Evolutionary conservation across 2,797 vertebrate genomes (phyloP).

Genomic region (Pseudopleuronectes americanus): DNA sequence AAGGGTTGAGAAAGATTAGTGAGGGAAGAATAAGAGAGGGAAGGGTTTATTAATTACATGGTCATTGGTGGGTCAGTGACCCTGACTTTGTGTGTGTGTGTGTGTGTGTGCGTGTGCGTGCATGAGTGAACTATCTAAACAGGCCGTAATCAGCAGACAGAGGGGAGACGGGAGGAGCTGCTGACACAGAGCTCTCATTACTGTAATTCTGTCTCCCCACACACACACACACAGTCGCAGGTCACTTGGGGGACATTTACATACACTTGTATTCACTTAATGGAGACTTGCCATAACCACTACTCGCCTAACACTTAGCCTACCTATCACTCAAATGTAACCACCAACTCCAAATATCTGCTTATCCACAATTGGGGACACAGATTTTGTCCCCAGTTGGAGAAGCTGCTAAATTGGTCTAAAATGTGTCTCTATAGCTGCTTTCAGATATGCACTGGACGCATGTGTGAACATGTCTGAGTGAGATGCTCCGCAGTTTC

Average conservation of each 20-base stretch:
- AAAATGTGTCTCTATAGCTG: background rate
- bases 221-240: slow-evolving; percentile 2
- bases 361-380: background rate
- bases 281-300: background rate
- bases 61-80: slow-evolving; percentile 56
- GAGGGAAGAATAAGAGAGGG: slow-evolving; percentile 53
- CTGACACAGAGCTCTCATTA: slow-evolving; percentile 83
- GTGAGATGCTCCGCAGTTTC: too few species aligned
- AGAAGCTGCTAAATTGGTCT: background rate
- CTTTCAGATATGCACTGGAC: too few species aligned
- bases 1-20: slow-evolving; percentile 42
- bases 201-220: slow-evolving; percentile 69
- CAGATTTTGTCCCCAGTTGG: background rate
- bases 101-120: slow-evolving; percentile 11
- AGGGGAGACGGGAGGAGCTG: slow-evolving; percentile 71
- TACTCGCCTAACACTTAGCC: background rate
- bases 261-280: background rate
- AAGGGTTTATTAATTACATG: slow-evolving; percentile 73
- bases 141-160: slow-evolving; percentile 79
- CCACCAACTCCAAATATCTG: background rate
- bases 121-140: slow-evolving; percentile 59
- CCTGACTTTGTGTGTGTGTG: background rate
- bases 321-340: background rate
- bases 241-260: background rate
- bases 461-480: too few species aligned